Evolutionary conservation across 2,113 vertebrate genomes (phyloP).

Genomic region (Equus quagga): DNA sequence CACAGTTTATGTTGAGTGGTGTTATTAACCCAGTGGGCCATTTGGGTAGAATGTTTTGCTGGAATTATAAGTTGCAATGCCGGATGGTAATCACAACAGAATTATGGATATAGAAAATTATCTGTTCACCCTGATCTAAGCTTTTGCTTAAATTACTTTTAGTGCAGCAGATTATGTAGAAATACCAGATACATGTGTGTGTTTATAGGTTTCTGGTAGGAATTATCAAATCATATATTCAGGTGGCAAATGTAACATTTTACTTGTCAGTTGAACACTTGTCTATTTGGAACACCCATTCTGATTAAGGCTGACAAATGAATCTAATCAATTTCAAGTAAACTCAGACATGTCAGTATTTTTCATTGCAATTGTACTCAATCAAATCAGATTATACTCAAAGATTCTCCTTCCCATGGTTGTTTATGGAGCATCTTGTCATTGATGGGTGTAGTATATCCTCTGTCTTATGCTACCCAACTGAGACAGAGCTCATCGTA

Average conservation of each 20-base stretch:
- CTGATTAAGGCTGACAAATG: not conserved
- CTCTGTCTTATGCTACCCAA: not conserved
- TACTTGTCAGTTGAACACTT: not conserved
- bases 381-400: not conserved
- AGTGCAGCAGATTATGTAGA: not conserved
- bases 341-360: not conserved
- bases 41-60: conserved; percentile 9
- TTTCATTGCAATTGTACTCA: not conserved
- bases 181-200: not conserved
- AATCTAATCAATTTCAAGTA: not conserved
- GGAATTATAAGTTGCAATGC: conserved; percentile 39
- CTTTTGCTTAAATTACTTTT: not conserved
- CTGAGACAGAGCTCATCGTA: not conserved
- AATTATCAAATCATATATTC: conserved; percentile 25
- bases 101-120: conserved; percentile 19
- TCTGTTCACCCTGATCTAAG: not conserved
- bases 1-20: conserved; percentile 28
- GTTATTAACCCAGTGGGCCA: conserved; percentile 36
- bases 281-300: not conserved
- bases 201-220: not conserved
- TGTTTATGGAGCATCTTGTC: not conserved
- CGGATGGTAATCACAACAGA: not conserved
- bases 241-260: not conserved
- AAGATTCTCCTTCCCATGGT: not conserved
- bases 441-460: not conserved